phyloP scores from a whole-genome alignment of 1,140 invertebrate genomes.

The Papilio polytes region DNA sequence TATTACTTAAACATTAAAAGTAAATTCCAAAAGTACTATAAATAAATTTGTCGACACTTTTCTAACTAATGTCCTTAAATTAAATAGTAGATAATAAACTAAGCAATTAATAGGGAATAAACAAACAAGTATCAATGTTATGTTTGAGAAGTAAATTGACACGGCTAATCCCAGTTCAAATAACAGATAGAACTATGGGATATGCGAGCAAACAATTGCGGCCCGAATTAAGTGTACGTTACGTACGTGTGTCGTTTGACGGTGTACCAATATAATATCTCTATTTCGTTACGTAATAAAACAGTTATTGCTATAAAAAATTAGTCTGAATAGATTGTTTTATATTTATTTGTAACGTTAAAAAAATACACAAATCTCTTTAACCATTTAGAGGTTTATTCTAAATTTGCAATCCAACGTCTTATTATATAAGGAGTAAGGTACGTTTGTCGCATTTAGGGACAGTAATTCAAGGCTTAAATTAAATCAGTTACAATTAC shows the following conservation, averaged over 20 bases:
- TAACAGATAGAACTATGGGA: conserved; percentile 69
- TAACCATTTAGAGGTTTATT: background rate
- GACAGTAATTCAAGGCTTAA: conserved; percentile 48
- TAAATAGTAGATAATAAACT: conserved; percentile 1
- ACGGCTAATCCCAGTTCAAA: conserved; percentile 71
- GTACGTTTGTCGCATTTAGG: background rate
- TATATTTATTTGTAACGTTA: background rate
- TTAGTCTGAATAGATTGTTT: background rate
- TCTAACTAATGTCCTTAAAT: background rate
- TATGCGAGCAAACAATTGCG: conserved; percentile 72
- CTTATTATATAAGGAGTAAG: background rate
- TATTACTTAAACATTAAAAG: background rate
- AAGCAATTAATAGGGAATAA: conserved; percentile 44
- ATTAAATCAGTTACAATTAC: conserved; percentile 68
- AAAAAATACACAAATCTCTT: conserved; percentile 4
- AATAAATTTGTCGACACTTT: background rate
- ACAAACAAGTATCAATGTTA: conserved; percentile 55
- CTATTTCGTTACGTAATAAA: background rate
- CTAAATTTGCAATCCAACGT: background rate
- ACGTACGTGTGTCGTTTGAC: conserved; percentile 51
- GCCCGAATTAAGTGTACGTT: conserved; percentile 61
- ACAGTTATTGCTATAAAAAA: background rate
- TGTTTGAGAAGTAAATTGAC: conserved; percentile 71
- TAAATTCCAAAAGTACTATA: background rate
- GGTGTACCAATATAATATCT: conserved; percentile 55